These are phyloP conservation scores for Macrotis lagotis DNA, from an alignment of 2,113 vertebrate genomes.

Conservation along the genomic window DNA sequence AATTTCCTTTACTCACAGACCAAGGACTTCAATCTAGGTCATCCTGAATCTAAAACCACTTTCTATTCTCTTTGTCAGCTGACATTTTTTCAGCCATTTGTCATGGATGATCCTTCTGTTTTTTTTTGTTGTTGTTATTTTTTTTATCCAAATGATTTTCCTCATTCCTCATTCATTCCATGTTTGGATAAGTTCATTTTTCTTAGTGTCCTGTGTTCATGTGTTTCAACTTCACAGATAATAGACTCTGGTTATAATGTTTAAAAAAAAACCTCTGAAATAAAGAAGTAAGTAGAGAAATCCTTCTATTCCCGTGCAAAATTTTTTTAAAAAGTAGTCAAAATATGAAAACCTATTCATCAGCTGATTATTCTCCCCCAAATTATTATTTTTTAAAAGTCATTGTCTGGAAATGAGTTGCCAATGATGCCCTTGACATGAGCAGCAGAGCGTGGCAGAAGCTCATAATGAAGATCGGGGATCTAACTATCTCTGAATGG, in stretches of 20 bases:
- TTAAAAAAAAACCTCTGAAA: neutral
- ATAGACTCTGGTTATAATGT: neutral
- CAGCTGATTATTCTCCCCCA: neutral
- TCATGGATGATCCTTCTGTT: neutral
- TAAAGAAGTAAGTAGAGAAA: neutral
- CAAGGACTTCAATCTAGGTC: neutral
- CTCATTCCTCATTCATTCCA: neutral
- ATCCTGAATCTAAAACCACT: neutral
- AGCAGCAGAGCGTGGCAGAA: constrained; percentile 64
- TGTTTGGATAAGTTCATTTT: neutral
- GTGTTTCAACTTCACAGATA: neutral
- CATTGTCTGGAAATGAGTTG: neutral
- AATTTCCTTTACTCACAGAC: neutral
- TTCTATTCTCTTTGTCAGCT: neutral
- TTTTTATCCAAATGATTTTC: neutral
- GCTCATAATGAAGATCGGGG: constrained; percentile 69
- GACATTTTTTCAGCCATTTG: neutral
- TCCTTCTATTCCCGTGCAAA: neutral
- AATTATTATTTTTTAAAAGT: neutral
- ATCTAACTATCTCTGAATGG: constrained; percentile 75
- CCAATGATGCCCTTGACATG: constrained; percentile 54
- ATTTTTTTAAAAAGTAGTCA: neutral
- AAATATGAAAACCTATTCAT: neutral
- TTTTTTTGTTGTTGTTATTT: neutral
- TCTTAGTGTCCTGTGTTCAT: neutral